Base-by-base conservation (phyloP, 1,140 invertebrate genomes). In the Drosophila trapezifrons region DNA sequence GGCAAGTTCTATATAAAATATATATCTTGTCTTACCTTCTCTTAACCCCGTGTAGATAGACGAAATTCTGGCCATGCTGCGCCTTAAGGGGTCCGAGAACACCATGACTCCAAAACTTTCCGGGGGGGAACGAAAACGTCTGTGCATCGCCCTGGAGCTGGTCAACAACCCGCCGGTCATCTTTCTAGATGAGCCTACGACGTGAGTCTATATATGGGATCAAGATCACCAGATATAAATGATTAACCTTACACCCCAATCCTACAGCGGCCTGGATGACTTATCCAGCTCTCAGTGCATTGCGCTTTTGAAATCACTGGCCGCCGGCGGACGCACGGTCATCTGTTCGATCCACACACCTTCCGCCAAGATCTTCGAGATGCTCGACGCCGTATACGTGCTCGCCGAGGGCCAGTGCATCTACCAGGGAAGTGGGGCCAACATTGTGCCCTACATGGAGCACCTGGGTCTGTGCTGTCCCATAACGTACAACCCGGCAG, bases 131-230 rank as follows among this genome's bases (percentile, higher is more conserved):
- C 94, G 94, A 55, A 99, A 99, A 92, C 93, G 98, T 32, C 92
- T 99, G 7, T 97, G 97, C 1, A 98, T 99, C 37, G 98, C 98
- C 8, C 91, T 98, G 22, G 98, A 99, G 93, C 93, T 99, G 12
- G 93, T 99, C 15, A 98, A 98, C 92, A 99, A 99, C 92, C 98
- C 98, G n/a, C 97, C 98, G 2, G 95, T 99, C 3, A 93, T 97
- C 65, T 97, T 97, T 84, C 91, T 97, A 6, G 96, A 97, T 83
- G 96, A 97, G 91, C 96, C 96, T 1, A 97, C 96, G 2, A 96
- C 96, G 96, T 97, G 93, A 95, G 94, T 35, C 0, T 0, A 20
- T 15, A 37, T 40, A 15, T 10, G 13, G 10, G 15, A 47, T 8
- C n/a, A 20, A 10, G 9, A 10, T 32, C 29, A 9, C n/a, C n/a